phyloP scores from a whole-genome alignment of 2,113 vertebrate genomes.

The Noturus placidus region DNA sequence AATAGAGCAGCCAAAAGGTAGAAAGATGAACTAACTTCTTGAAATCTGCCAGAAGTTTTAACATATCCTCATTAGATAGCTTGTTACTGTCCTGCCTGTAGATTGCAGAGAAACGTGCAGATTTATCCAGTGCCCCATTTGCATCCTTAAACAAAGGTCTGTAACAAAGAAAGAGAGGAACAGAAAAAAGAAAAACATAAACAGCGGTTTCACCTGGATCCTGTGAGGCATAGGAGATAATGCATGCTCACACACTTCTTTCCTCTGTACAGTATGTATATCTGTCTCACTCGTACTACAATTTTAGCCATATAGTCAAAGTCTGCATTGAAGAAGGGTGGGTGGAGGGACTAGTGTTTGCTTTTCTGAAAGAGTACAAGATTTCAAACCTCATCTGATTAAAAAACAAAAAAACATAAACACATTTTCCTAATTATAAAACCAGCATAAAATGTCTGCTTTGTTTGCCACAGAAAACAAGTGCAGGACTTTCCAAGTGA shows the following conservation, averaged over 20 bases:
- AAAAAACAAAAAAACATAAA: not conserved
- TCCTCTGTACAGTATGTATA: conserved; percentile 16
- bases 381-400: not conserved
- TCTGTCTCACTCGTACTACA: not conserved
- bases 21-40: conserved; percentile 84
- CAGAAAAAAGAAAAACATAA: not conserved
- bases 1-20: not conserved
- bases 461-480: not conserved
- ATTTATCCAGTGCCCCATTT: conserved; percentile 90
- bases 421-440: not conserved
- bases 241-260: not conserved
- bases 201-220: conserved; percentile 36
- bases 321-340: not conserved
- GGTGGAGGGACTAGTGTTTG: not conserved
- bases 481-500: too few species aligned
- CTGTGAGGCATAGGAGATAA: conserved; percentile 20
- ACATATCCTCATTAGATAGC: conserved; percentile 93
- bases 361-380: not conserved
- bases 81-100: conserved; percentile 97
- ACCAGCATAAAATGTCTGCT: not conserved
- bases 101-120: conserved; percentile 89
- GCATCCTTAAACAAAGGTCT: conserved; percentile 92
- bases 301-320: not conserved
- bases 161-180: conserved; percentile 51
- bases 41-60: conserved; percentile 93